Percentiles rank a stretch among this genome's conserved stretches.
These are phyloP conservation scores for Patagioenas fasciata DNA, from an alignment of 2,113 vertebrate species.

Conservation along the genomic window DNA sequence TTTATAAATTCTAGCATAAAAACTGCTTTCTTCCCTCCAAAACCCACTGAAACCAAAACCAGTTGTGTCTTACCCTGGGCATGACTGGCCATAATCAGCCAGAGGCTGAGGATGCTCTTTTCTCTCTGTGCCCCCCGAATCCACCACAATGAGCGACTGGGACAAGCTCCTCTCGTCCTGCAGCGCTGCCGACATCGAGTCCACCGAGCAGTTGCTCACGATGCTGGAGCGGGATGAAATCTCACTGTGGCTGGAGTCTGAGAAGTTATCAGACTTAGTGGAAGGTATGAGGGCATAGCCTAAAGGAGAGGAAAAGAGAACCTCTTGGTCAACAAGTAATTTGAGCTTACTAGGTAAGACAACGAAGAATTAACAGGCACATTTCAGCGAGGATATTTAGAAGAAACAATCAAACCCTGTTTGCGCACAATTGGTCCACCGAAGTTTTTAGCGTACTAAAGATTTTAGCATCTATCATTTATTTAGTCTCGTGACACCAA, in stretches of 20 bases:
- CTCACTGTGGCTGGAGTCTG: slow-evolving; percentile 94
- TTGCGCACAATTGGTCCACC: neutral
- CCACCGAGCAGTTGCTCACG: slow-evolving; percentile 88
- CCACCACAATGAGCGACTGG: slow-evolving; percentile 65
- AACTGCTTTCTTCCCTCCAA: neutral
- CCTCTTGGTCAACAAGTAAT: neutral
- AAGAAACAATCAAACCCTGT: neutral
- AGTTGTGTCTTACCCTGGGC: slow-evolving; percentile 78
- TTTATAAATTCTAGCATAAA: neutral
- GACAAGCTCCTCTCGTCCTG: slow-evolving; percentile 79
- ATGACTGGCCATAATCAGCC: slow-evolving; percentile 77
- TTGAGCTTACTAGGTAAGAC: fast-evolving
- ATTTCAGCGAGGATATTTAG: neutral
- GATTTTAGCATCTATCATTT: neutral
- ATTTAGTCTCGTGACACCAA: neutral
- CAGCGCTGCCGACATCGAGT: slow-evolving; percentile 82
- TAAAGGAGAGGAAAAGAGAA: slow-evolving; percentile 50
- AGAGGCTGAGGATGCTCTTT: slow-evolving; percentile 59
- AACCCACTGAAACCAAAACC: neutral
- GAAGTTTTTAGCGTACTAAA: neutral
- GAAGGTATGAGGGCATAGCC: slow-evolving; percentile 83
- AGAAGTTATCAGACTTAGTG: slow-evolving; percentile 87
- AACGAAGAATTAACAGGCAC: neutral
- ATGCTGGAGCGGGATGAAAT: slow-evolving; percentile 95
- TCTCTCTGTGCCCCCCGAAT: slow-evolving; percentile 65